Conservation (phyloP, 2,113 vertebrate genomes). For the Emydocephalus ijimae region DNA sequence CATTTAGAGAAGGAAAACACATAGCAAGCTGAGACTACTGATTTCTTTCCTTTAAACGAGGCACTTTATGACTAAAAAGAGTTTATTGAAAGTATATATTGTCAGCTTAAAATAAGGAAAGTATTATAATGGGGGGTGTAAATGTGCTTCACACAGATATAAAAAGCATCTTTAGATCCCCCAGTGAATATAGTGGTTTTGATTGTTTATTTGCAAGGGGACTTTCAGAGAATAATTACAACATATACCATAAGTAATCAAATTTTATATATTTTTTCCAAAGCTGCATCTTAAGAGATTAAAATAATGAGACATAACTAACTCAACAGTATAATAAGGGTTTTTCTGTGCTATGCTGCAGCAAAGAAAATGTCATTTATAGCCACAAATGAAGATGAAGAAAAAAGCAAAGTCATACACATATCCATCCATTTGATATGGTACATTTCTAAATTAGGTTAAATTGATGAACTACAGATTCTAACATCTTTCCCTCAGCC, state of each 20-base stretch:
- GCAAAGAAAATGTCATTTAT: background rate
- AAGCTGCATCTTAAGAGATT: background rate
- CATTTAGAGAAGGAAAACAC: constrained; percentile 36
- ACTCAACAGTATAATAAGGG: background rate
- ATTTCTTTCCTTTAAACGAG: constrained; percentile 38
- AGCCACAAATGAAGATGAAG: background rate
- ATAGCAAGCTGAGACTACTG: constrained; percentile 25
- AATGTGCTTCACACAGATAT: constrained; percentile 15
- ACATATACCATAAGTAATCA: background rate
- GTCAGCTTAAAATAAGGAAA: constrained; percentile 21
- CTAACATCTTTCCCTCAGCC: background rate
- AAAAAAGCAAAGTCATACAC: background rate
- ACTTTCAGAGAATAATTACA: background rate
- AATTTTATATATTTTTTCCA: no score
- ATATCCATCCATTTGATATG: background rate
- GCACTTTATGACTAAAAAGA: constrained; percentile 40
- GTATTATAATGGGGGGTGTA: constrained; percentile 20
- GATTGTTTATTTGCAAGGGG: constrained; percentile 19
- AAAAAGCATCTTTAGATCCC: constrained; percentile 14
- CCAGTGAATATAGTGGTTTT: background rate
- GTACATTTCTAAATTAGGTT: background rate
- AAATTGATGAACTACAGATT: background rate
- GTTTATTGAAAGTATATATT: constrained; percentile 21
- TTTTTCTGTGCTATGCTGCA: background rate
- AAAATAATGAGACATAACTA: background rate